Percentiles rank a stretch among this genome's conserved stretches.
phyloP scores from a whole-genome alignment of 2,888 invertebrate species.

The Sminthurides aquaticus region DNA sequence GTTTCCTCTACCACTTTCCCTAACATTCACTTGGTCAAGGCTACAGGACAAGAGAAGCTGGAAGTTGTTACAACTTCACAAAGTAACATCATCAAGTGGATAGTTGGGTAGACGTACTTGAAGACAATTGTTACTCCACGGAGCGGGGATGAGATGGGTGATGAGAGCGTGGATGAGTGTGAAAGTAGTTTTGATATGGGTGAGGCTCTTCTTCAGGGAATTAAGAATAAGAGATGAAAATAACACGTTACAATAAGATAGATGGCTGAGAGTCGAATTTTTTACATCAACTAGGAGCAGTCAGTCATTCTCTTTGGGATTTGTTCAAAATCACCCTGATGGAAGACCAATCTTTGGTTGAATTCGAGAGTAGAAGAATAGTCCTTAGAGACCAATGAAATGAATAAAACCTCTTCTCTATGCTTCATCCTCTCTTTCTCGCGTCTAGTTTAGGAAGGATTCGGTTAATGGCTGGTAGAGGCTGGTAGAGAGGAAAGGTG shows the following conservation, averaged over 20 bases:
- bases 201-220: background rate
- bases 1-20: no score
- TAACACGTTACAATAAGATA: background rate
- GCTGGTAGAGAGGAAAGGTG: background rate
- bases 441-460: background rate
- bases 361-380: no score
- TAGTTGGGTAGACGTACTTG: no score
- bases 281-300: background rate
- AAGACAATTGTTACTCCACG: background rate
- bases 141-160: background rate
- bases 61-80: no score
- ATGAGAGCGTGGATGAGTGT: background rate
- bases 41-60: no score
- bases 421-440: no score
- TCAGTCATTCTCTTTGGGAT: background rate
- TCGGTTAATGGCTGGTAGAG: background rate
- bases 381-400: no score
- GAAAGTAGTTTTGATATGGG: background rate
- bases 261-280: background rate
- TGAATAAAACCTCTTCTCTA: background rate
- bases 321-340: no score
- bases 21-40: no score
- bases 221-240: background rate
- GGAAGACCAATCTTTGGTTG: no score
- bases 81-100: no score